Evolutionary conservation across 2,797 vertebrate species (phyloP).

Genomic region (Hemibagrus guttatus): DNA sequence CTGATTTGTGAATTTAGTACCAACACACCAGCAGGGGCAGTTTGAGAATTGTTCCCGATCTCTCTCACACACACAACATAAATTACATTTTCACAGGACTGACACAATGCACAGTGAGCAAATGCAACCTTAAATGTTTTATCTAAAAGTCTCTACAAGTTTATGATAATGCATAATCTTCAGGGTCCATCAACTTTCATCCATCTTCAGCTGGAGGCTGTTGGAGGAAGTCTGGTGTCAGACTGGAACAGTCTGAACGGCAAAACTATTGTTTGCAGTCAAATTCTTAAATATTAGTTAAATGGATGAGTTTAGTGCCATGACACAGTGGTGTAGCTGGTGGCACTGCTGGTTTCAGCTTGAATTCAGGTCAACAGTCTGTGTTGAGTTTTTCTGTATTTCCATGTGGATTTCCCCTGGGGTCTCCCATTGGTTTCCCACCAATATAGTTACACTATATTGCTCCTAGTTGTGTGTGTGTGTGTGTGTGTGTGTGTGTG

Average conservation of each 20-base stretch:
- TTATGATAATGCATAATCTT: not conserved
- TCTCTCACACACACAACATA: not conserved
- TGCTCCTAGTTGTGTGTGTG: not conserved
- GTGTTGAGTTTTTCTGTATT: not conserved
- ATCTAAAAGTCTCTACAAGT: not conserved
- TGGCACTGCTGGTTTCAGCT: not conserved
- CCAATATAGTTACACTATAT: not conserved
- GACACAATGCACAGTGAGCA: not conserved
- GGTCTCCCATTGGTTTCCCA: not conserved
- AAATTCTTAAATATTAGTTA: not conserved
- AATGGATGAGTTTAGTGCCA: not conserved
- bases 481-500: not conserved
- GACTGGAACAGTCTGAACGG: not conserved
- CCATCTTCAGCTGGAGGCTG: not conserved
- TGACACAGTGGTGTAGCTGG: not conserved
- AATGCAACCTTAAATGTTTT: not conserved
- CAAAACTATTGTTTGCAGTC: not conserved
- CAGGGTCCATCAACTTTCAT: not conserved
- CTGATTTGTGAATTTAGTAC: conserved; percentile 9
- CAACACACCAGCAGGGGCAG: not conserved
- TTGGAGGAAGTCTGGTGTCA: not conserved
- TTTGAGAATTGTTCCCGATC: not conserved
- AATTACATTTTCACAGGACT: not conserved
- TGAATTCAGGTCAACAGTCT: not conserved
- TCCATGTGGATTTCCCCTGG: not conserved